Base-by-base conservation (phyloP, 2,888 invertebrate species). In the Apotomis turbidana region DNA sequence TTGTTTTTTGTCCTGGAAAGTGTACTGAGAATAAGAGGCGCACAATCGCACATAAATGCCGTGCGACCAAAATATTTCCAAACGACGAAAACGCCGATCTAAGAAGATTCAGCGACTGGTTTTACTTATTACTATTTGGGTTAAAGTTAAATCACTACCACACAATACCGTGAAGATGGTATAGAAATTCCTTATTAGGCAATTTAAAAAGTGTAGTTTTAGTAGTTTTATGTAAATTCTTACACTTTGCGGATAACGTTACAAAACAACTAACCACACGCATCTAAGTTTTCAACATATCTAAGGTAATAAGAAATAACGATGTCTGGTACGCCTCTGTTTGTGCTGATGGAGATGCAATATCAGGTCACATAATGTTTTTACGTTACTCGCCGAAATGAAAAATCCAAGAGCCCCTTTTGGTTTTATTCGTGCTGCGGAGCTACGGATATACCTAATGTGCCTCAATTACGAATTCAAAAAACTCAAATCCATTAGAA, bases 251-350 rank as follows among this genome's bases (percentile, higher is more conserved):
- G 36, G 12, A 36, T 15, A 58, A 49, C 44, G n/a, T 15, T 36
- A 15, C 5, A n/a, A 46, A 10, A 68, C 36, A 0, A 27, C 10
- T 12, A 12, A 41, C 44, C 10, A 49, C 27, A 44, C 63, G 51
- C 46, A 66, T 71, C 71, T 71, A 60, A 3, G 10, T 36, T 46
- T 46, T 49, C 3, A 5, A 6, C 8, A 13, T 55, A 0, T 67
- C 71, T 71, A 71, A 49, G 60, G 38, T 66, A 71, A 71, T 71
- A 71, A 71, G 54, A 66, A 71, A 52, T 70, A 66, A 61, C 49
- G 41, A 55, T 36, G 46, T 38, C 38, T 61, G 54, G 54, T 60
- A 52, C 41, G 13, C 27, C 36, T 61, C 62, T 51, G 59, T 55
- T 60, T 71, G 66, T 67, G 57, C 36, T 71, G 66, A 71, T 60